phyloP scores from a whole-genome alignment of 1,140 invertebrate species.

The Eueides isabella region DNA sequence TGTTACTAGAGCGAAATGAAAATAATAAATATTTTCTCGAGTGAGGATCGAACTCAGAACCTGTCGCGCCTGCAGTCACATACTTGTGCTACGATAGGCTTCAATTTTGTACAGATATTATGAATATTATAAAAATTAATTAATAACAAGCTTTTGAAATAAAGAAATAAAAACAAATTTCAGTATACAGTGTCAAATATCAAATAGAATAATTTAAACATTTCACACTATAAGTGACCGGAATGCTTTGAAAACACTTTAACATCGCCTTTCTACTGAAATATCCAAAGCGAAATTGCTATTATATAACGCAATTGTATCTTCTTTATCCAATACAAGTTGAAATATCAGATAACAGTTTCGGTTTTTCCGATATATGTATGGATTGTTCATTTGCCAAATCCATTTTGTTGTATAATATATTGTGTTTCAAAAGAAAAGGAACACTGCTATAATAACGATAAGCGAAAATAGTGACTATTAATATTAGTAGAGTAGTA shows the following conservation, averaged over 20 bases:
- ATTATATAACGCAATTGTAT: conserved; percentile 18
- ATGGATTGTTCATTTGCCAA: conserved; percentile 17
- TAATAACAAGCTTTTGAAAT: no score
- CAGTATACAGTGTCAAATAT: no score
- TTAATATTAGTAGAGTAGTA: neutral
- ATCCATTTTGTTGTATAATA: neutral
- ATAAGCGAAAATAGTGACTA: neutral
- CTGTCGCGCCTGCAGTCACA: no score
- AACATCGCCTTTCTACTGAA: neutral
- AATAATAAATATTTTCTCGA: no score
- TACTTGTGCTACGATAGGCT: no score
- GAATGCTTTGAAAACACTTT: neutral
- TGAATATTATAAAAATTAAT: no score
- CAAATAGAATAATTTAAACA: no score
- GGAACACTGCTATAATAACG: neutral
- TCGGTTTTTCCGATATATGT: conserved; percentile 16
- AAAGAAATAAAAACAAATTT: no score
- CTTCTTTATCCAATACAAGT: conserved; percentile 20
- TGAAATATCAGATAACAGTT: conserved; percentile 26
- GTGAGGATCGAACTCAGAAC: no score
- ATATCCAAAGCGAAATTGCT: neutral
- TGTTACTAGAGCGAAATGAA: no score
- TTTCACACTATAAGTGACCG: neutral
- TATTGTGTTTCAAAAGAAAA: neutral
- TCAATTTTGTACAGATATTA: no score